Conservation (phyloP, 2,113 vertebrate genomes). For the Eurystomus gularis region DNA sequence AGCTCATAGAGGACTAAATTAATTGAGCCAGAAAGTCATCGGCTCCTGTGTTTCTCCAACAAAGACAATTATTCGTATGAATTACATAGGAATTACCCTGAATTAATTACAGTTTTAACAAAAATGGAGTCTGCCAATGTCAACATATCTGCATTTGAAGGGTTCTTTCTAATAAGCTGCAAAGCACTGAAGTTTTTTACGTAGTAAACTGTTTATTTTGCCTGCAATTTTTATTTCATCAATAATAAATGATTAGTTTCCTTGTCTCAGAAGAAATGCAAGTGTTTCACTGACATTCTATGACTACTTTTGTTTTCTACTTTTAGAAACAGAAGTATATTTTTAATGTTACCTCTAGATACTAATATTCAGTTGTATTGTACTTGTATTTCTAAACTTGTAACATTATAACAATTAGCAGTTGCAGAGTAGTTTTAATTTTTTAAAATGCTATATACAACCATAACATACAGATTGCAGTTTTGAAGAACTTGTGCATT, state of each 20-base stretch:
- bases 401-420: not conserved
- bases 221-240: not conserved
- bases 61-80: not conserved
- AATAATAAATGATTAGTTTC: not conserved
- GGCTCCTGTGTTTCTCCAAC: not conserved
- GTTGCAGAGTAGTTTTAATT: not conserved
- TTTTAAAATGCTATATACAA: not conserved
- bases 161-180: not conserved
- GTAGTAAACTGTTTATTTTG: not conserved
- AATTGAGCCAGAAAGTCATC: not conserved
- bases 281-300: not conserved
- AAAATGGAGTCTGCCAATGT: not conserved
- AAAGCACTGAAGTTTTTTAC: not conserved
- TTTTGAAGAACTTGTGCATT: not conserved
- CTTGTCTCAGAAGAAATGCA: not conserved
- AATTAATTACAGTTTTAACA: not conserved
- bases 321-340: not conserved
- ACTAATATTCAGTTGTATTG: not conserved
- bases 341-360: not conserved
- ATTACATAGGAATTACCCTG: not conserved
- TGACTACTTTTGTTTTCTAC: not conserved
- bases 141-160: not conserved
- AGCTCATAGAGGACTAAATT: not conserved
- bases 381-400: not conserved
- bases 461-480: not conserved